Evolutionary conservation across 2,888 invertebrate species (phyloP), one percentile per base, ranked within the genome.

Genomic region (Pterostichus madidus): DNA sequence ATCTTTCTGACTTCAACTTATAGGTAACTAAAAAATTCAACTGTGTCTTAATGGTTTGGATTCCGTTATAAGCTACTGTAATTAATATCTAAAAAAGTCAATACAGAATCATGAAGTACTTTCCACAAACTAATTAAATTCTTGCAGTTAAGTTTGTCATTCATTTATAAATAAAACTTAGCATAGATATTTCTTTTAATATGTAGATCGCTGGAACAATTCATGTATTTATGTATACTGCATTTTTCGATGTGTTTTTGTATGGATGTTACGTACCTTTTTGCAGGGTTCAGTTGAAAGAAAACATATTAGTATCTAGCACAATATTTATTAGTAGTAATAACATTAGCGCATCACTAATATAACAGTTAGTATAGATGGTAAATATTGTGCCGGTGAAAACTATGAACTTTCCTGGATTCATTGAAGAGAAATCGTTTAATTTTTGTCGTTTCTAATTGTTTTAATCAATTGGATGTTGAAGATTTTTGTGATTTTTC

Each of bases 241-340:
- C 64, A 64, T 52, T 80, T 59, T 75, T 84, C 84, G 71, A 81
- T 84, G 84, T 71, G 68, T 79, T 83, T 85, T 84, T 81, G 83
- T 80, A 80, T 80, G 80, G 68, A 80, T 85, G 83, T 80, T 84
- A n/a, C n/a, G n/a, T n/a, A 71, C 44, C 24, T 71, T 71, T 44
- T 71, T 44, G 44, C 39, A 24, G 44, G 44, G 39, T 44, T 44
- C 68, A 71, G 68, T 46, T 71, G 15, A 39, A 71, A 71, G 24
- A 17, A 71, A 39, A 56, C 15, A 56, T 71, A 71, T 71, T 44
- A 44, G 44, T 71, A 8, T n/a, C 44, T 71, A 17, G 15, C 13
- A 11, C 44, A 71, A 44, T 71, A 71, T 71, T 71, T 44, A 71
- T 44, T 64, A 17, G 44, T 44, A 44, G 24, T 24, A 13, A 17